Base-by-base conservation (phyloP, 2,888 invertebrate genomes). In the Monoplex corrugatus region DNA sequence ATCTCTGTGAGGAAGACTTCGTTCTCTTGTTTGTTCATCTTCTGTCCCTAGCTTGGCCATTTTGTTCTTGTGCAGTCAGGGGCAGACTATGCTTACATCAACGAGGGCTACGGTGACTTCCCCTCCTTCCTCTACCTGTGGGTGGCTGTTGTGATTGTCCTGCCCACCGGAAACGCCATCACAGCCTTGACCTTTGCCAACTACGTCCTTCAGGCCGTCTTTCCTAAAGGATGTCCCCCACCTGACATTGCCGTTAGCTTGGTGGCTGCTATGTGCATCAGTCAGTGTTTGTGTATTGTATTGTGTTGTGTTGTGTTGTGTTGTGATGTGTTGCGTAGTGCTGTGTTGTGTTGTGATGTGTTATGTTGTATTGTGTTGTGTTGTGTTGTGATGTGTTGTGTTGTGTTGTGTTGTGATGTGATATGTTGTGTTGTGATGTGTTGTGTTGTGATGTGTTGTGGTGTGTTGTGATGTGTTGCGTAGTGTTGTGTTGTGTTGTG, bases 1-100 rank as follows among this genome's bases (percentile, higher is more conserved):
- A n/a, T n/a, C n/a, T n/a, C n/a, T n/a, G n/a, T n/a, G n/a, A n/a
- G n/a, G n/a, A n/a, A n/a, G n/a, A n/a, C n/a, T n/a, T n/a, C n/a
- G n/a, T n/a, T n/a, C n/a, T n/a, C n/a, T n/a, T n/a, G n/a, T n/a
- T n/a, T n/a, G n/a, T n/a, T n/a, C n/a, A n/a, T n/a, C n/a, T n/a
- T n/a, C n/a, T n/a, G n/a, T n/a, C n/a, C n/a, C n/a, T n/a, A n/a
- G n/a, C n/a, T n/a, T n/a, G n/a, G n/a, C n/a, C n/a, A n/a, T n/a
- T n/a, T n/a, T n/a, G 35, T 16, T 23, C 2, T n/a, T 16, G 35
- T 35, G 40, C 88, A 90, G 82, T 98, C 98, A 0, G 99, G 99
- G 0, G 99, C 99, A 0, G 99, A 99, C 96, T 99, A 99, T 96
- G 98, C 99, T 0, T 99, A 99, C 96, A 98, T 99, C 90, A 97